Evolutionary conservation across 2,113 vertebrate species (phyloP).

Genomic region (Gadus macrocephalus): DNA sequence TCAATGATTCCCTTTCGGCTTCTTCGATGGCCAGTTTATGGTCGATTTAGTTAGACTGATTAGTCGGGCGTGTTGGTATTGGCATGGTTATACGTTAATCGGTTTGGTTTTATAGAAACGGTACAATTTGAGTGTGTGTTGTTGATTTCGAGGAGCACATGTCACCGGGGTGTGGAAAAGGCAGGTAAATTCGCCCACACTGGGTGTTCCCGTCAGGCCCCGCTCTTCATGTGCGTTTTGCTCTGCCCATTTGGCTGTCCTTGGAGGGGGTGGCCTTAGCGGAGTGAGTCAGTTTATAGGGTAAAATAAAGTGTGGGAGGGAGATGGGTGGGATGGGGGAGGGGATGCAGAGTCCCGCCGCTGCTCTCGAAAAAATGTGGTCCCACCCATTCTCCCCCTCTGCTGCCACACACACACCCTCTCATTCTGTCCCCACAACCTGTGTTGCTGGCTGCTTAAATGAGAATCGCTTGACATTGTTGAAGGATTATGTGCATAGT

Average conservation of each 20-base stretch:
- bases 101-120: too few species aligned
- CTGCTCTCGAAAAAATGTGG: conserved; percentile 53
- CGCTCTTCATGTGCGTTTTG: conserved; percentile 49
- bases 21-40: background rate
- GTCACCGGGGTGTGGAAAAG: conserved; percentile 68
- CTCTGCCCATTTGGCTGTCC: conserved; percentile 73
- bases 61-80: background rate
- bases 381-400: conserved; percentile 62
- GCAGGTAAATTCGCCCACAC: conserved; percentile 71
- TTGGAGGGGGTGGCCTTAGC: conserved; percentile 66
- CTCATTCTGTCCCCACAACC: background rate
- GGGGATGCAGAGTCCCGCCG: conserved; percentile 64
- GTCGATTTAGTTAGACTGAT: background rate
- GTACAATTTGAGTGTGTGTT: conserved; percentile 29
- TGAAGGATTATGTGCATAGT: too few species aligned
- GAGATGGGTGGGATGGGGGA: conserved; percentile 71
- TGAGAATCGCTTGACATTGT: too few species aligned
- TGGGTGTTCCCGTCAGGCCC: conserved; percentile 71
- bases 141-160: conserved; percentile 70
- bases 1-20: background rate
- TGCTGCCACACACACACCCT: conserved; percentile 37
- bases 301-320: conserved; percentile 67
- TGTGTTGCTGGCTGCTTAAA: background rate
- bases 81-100: too few species aligned
- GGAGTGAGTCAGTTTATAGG: conserved; percentile 69